Percentiles rank a stretch among this genome's conserved stretches.
These are phyloP conservation scores for Platypus cylindrus DNA, from an alignment of 2,888 invertebrate genomes.

Conservation along the genomic window DNA sequence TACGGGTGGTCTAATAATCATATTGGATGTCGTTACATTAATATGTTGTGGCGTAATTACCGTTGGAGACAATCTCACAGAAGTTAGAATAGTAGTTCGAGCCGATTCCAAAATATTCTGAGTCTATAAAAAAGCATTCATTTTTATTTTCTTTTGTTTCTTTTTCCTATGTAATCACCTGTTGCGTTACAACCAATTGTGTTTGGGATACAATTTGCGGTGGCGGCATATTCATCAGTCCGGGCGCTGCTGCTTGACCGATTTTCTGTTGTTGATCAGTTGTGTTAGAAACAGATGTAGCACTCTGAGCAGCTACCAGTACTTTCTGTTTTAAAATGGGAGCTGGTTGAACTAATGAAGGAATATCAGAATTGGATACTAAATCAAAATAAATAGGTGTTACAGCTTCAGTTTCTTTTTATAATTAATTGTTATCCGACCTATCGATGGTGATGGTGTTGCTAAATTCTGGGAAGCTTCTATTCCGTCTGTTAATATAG, in stretches of 20 bases:
- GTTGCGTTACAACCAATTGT: constrained; percentile 17
- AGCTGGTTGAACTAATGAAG: too few relatives aligned
- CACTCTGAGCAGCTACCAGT: too few relatives aligned
- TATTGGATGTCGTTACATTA: constrained; percentile 10
- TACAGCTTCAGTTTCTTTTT: too few relatives aligned
- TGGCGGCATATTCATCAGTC: constrained; percentile 31
- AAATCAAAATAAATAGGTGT: too few relatives aligned
- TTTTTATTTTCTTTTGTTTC: constrained; percentile 11
- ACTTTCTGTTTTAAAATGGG: too few relatives aligned
- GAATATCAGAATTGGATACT: too few relatives aligned
- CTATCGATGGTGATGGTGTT: too few relatives aligned
- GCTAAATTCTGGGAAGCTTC: too few relatives aligned
- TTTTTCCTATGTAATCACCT: too few relatives aligned
- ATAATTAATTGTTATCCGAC: too few relatives aligned
- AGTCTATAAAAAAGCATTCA: constrained; percentile 15
- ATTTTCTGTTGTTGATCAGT: constrained; percentile 14
- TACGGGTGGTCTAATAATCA: constrained; percentile 26
- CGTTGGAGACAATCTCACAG: constrained; percentile 29
- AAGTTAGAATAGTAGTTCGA: constrained; percentile 26
- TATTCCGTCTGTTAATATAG: too few relatives aligned
- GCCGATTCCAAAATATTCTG: constrained; percentile 22
- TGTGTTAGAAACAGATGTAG: neutral
- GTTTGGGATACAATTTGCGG: constrained; percentile 28
- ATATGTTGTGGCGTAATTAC: constrained; percentile 11
- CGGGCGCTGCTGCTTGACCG: constrained; percentile 28